Evolutionary conservation across 2,113 vertebrate genomes (phyloP), one percentile per base, ranked within the genome.

Genomic region (Callipepla squamata): DNA sequence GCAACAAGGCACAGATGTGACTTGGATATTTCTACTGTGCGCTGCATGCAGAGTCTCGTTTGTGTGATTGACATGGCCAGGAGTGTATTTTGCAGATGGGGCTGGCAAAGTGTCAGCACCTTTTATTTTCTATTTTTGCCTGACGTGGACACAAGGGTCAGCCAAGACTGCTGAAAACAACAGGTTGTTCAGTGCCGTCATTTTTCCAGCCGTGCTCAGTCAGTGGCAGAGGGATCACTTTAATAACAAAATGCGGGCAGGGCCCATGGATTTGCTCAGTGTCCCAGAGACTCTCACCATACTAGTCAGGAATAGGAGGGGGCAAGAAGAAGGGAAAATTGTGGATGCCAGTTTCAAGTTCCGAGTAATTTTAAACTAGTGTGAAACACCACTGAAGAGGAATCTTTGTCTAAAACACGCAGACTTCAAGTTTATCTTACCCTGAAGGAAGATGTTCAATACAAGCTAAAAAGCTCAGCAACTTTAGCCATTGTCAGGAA

Each of bases 121-220:
- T 93, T 92, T 82, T 80, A 45, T 95, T 92, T 91, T 82, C 67
- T 89, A 6, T 5, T 83, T 93, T 82, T 85, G 58, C 58, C 55
- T 48, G 4, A 20, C 17, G 38, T 47, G 59, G 67, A 76, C 38
- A 34, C 9, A 34, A 18, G 45, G 53, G 32, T 93, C 74, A 85
- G 45, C 84, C 67, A 87, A 79, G 42, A 66, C 36, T 57, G 58
- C n/a, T 73, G 67, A 59, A 87, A 93, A 45, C 70, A 87, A 61
- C 53, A 69, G 36, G 53, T 48, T 79, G 59, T 32, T 70, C 76
- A 44, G 58, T 80, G 67, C 70, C 8, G 7, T 84, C 16, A 4
- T 76, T 94, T 84, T 85, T 34, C 69, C 34, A 51, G 58, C 11
- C 55, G 40, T 62, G 50, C 63, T 91, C 36, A 57, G 83, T 2